Conservation (phyloP, 2,113 vertebrate species). For the Sceloporus undulatus region DNA sequence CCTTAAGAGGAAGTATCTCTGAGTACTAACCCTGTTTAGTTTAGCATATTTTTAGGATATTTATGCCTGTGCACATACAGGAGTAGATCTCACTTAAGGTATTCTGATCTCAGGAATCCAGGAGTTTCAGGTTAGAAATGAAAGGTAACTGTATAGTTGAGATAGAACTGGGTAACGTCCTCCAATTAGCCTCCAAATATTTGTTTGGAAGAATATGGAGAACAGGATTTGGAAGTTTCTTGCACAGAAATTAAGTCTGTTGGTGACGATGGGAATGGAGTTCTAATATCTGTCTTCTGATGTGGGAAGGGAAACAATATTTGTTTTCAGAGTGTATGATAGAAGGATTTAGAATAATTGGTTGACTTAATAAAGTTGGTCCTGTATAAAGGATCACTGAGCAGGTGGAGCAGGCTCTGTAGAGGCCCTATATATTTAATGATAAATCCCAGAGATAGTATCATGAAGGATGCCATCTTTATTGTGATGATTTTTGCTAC, state of each 20-base stretch:
- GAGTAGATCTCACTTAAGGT: background rate
- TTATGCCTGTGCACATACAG: background rate
- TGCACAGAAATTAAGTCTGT: background rate
- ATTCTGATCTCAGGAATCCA: background rate
- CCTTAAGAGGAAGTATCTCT: background rate
- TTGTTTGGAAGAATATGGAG: background rate
- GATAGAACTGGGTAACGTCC: background rate
- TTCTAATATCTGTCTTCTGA: background rate
- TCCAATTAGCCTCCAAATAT: background rate
- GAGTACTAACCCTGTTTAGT: too few relatives aligned
- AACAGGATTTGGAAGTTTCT: background rate
- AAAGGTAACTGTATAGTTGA: background rate
- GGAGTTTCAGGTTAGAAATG: background rate
- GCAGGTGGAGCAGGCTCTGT: background rate
- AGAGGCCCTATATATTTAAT: background rate
- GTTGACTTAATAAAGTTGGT: background rate
- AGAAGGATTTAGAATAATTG: background rate
- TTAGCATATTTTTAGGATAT: too few relatives aligned
- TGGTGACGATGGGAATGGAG: too few relatives aligned
- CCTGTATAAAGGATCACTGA: background rate
- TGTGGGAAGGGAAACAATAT: background rate
- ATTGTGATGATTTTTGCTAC: conserved; percentile 50
- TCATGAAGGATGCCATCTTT: background rate
- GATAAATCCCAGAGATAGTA: background rate
- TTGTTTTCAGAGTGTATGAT: background rate